phyloP scores from a whole-genome alignment of 1,140 invertebrate genomes.

The Araneus ventricosus region DNA sequence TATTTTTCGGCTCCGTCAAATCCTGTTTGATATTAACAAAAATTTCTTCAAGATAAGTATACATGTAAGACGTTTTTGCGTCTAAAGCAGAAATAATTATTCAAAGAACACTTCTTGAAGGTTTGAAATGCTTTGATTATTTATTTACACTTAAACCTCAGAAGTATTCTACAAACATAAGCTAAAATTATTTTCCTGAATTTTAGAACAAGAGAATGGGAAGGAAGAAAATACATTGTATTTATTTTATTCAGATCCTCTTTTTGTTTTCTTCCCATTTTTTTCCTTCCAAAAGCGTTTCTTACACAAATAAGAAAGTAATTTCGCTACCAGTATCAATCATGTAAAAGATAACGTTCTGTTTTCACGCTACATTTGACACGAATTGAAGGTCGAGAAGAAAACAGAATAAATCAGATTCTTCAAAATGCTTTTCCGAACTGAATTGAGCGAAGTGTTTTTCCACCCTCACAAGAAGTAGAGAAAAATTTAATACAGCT shows the following conservation, averaged over 20 bases:
- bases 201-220: neutral
- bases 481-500: neutral
- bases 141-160: too few species aligned
- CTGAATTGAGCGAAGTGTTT: neutral
- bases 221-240: neutral
- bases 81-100: too few species aligned
- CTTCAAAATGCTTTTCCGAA: neutral
- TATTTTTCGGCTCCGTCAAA: too few species aligned
- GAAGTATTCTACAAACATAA: neutral
- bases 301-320: neutral
- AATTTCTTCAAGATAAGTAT: too few species aligned
- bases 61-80: too few species aligned
- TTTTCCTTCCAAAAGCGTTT: neutral
- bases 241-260: neutral
- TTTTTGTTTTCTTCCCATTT: neutral
- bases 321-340: neutral
- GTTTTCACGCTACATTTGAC: conserved; percentile 5
- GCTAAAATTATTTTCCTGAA: neutral
- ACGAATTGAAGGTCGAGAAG: neutral
- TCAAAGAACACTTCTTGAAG: too few species aligned
- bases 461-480: neutral
- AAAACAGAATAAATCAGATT: neutral
- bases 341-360: neutral
- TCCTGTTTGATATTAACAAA: too few species aligned
- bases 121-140: too few species aligned